Evolutionary conservation across 1,140 invertebrate genomes (phyloP).

Genomic region (Metaphire vulgaris): DNA sequence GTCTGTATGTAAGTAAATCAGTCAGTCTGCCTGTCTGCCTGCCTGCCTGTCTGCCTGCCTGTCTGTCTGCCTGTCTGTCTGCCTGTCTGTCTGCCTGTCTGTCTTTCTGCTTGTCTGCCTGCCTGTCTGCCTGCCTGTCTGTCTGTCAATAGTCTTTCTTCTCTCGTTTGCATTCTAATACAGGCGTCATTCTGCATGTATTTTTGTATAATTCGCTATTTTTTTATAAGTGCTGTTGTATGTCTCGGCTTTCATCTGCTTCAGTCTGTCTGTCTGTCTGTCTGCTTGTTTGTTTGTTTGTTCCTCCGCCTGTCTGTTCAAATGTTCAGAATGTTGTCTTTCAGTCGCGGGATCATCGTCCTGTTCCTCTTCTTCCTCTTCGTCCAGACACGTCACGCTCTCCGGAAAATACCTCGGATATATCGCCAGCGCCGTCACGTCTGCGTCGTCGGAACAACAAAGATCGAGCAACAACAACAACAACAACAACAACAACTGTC

Average conservation of each 20-base stretch:
- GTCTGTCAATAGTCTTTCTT: too few species aligned
- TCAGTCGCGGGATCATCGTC: too few species aligned
- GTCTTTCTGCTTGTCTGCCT: neutral
- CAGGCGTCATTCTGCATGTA: too few species aligned
- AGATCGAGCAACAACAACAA: neutral
- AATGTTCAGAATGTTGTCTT: neutral
- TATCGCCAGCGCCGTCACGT: neutral
- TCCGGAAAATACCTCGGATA: neutral
- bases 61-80: neutral
- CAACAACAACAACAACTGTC: neutral
- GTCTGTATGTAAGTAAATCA: neutral
- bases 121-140: neutral
- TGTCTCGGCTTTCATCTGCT: neutral
- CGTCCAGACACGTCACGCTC: neutral
- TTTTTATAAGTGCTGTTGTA: too few species aligned
- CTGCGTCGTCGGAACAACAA: too few species aligned
- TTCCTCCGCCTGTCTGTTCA: neutral
- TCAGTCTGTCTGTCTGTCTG: neutral
- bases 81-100: neutral
- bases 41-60: too few species aligned
- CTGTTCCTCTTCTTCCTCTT: neutral
- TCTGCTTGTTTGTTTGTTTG: neutral
- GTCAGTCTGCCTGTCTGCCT: too few species aligned
- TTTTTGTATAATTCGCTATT: too few species aligned
- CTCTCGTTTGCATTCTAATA: too few species aligned